Percentiles rank a stretch among this genome's conserved stretches.
Evolutionary conservation across 2,113 vertebrate species (phyloP).

Genomic region (Datnioides undecimradiatus): DNA sequence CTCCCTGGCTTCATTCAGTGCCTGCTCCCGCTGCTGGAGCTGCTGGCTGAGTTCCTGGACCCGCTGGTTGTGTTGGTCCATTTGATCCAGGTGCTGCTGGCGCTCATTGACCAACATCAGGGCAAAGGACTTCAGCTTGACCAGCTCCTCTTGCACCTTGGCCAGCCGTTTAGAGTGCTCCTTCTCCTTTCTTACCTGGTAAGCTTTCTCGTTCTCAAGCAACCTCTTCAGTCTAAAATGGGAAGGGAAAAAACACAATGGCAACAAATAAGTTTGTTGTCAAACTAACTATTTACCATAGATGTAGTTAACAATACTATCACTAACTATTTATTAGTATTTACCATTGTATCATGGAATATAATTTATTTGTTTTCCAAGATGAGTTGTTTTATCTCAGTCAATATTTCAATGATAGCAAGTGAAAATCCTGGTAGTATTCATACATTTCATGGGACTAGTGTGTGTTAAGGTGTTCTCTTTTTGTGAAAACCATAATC

Average conservation of each 20-base stretch:
- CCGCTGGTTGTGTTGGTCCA: constrained; percentile 93
- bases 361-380: background rate
- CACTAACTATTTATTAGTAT: background rate
- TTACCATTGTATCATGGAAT: background rate
- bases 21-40: constrained; percentile 91
- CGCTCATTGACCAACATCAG: constrained; percentile 98
- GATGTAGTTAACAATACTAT: too few species aligned
- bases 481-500: background rate
- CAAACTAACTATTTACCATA: background rate
- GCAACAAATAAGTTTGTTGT: constrained; percentile 12
- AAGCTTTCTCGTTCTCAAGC: constrained; percentile 96
- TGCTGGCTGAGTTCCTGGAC: constrained; percentile 92
- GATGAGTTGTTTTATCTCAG: background rate
- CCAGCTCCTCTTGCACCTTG: constrained; percentile 93
- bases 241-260: constrained; percentile 31
- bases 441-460: background rate
- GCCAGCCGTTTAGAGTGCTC: constrained; percentile 90
- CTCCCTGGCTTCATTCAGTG: constrained; percentile 84
- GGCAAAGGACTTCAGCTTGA: constrained; percentile 97
- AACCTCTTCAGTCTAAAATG: constrained; percentile 92
- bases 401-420: background rate
- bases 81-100: constrained; percentile 96
- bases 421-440: background rate
- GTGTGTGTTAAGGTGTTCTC: background rate
- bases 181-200: constrained; percentile 93